Evolutionary conservation across 2,888 invertebrate species (phyloP).

Genomic region (Parnassius apollo): DNA sequence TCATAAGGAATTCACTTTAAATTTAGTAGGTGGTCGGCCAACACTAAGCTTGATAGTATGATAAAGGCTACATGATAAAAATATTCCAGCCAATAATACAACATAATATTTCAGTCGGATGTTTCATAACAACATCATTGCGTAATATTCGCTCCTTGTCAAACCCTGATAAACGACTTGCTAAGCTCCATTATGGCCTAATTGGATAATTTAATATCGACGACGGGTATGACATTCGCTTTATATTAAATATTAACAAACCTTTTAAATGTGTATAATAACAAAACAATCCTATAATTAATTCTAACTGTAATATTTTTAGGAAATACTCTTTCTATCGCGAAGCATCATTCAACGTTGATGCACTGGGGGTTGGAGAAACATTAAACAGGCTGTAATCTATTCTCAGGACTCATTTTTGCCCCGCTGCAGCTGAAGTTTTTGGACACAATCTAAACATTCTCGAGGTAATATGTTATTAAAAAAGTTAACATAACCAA

Average conservation of each 20-base stretch:
- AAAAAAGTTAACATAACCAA: neutral
- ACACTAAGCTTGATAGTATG: too few species aligned
- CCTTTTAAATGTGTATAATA: neutral
- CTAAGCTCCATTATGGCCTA: slow-evolving; percentile 74
- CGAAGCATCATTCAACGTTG: slow-evolving; percentile 87
- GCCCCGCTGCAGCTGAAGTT: slow-evolving; percentile 88
- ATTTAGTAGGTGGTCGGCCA: too few species aligned
- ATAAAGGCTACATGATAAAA: too few species aligned
- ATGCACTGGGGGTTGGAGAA: slow-evolving; percentile 85
- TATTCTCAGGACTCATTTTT: slow-evolving; percentile 92
- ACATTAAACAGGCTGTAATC: slow-evolving; percentile 86
- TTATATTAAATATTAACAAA: neutral
- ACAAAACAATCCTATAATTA: too few species aligned
- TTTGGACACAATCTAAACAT: slow-evolving; percentile 90
- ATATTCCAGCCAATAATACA: too few species aligned
- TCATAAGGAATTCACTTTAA: too few species aligned
- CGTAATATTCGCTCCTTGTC: slow-evolving; percentile 88
- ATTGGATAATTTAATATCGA: slow-evolving; percentile 84
- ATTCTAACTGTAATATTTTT: slow-evolving; percentile 22
- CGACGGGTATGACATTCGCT: slow-evolving; percentile 71
- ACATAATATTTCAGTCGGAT: slow-evolving; percentile 83
- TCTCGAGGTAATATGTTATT: slow-evolving; percentile 79
- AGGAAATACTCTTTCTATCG: slow-evolving; percentile 90
- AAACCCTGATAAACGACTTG: slow-evolving; percentile 85
- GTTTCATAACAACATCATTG: slow-evolving; percentile 91